Conservation (phyloP, 2,888 invertebrate genomes). For the Germaria angustata region DNA sequence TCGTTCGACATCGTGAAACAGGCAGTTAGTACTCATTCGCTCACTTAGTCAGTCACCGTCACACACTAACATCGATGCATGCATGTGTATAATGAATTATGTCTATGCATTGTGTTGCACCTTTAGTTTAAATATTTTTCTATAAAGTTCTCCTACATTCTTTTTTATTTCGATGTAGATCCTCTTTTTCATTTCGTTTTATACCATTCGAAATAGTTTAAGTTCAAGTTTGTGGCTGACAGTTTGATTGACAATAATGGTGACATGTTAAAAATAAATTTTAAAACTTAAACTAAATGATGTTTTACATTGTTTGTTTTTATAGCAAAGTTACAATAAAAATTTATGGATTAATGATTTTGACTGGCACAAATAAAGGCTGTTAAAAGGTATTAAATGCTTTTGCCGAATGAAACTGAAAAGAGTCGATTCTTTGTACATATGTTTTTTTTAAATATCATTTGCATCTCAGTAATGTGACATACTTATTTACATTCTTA, state of each 20-base stretch:
- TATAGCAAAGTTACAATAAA: constrained; percentile 18
- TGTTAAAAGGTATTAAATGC: constrained; percentile 20
- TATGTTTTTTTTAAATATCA: too few species aligned
- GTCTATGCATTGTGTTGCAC: constrained; percentile 55
- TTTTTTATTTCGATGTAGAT: constrained; percentile 46
- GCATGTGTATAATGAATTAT: constrained; percentile 54
- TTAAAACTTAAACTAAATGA: constrained; percentile 38
- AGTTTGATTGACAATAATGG: constrained; percentile 65
- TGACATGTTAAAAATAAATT: constrained; percentile 58
- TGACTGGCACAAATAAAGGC: constrained; percentile 9
- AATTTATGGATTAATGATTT: constrained; percentile 58
- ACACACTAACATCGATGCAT: background rate
- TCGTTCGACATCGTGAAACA: too few species aligned
- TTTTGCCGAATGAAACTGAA: background rate
- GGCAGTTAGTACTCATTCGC: constrained; percentile 4
- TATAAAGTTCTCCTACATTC: constrained; percentile 58
- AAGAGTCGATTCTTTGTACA: background rate
- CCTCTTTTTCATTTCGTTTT: constrained; percentile 35
- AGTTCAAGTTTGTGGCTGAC: constrained; percentile 66
- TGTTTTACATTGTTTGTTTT: constrained; percentile 49
- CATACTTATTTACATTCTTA: too few species aligned
- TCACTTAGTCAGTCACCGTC: background rate
- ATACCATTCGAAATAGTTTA: constrained; percentile 22
- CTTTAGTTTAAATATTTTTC: constrained; percentile 41
- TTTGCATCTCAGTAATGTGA: too few species aligned